Percentiles rank a stretch among this genome's conserved stretches.
Conservation (phyloP, 2,888 invertebrate genomes). For the Sthenelais limicola region DNA sequence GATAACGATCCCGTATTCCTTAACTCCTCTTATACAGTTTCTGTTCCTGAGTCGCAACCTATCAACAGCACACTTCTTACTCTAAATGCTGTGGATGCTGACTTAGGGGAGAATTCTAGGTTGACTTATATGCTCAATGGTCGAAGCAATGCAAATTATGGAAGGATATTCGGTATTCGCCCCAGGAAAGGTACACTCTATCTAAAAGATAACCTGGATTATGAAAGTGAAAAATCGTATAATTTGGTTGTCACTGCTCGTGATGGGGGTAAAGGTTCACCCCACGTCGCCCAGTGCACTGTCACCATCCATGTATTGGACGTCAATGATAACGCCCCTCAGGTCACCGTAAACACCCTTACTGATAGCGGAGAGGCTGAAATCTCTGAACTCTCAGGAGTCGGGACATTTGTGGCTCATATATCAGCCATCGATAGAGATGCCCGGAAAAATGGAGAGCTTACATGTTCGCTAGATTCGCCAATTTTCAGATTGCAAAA, state of each 20-base stretch:
- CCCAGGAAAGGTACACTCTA: constrained; percentile 12
- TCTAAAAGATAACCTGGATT: constrained; percentile 33
- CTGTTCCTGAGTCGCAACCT: constrained; percentile 28
- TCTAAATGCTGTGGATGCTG: constrained; percentile 40
- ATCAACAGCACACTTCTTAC: constrained; percentile 20
- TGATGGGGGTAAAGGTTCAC: constrained; percentile 29
- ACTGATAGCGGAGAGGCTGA: constrained; percentile 23
- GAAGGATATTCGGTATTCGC: constrained; percentile 28
- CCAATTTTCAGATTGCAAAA: constrained; percentile 57
- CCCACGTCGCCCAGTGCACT: constrained; percentile 23
- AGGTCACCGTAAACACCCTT: constrained; percentile 27
- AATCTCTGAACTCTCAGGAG: constrained; percentile 35
- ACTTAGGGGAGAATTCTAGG: constrained; percentile 37
- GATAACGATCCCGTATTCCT: constrained; percentile 44
- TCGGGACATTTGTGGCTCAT: constrained; percentile 37
- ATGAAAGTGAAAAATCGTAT: constrained; percentile 36
- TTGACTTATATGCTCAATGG: constrained; percentile 37
- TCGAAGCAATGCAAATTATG: constrained; percentile 13
- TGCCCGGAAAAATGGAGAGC: constrained; percentile 58
- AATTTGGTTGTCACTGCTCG: constrained; percentile 36
- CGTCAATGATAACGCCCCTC: constrained; percentile 43
- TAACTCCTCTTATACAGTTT: constrained; percentile 36
- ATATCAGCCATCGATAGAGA: constrained; percentile 34
- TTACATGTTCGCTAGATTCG: constrained; percentile 56
- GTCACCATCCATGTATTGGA: constrained; percentile 37